Evolutionary conservation across 1,140 invertebrate species (phyloP), one percentile per base, ranked within the genome.

Genomic region (Piezodorus guildinii): DNA sequence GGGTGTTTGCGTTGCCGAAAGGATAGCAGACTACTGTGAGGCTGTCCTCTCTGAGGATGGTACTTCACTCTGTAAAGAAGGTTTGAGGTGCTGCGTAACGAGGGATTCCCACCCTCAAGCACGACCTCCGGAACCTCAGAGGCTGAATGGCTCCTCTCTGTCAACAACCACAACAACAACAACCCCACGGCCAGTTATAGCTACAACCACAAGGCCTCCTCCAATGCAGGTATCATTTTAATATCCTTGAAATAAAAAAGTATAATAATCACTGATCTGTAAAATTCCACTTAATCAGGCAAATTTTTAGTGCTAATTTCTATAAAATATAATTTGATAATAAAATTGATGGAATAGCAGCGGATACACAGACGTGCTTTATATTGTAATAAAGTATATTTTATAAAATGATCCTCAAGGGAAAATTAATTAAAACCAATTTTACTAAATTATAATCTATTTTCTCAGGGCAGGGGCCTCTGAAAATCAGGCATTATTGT

Each of bases 11-110:
- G 89, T 92, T 65, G 84, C 86, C 0, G 82, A 87, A 56, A 78
- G 83, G 6, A 85, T 92, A 60, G 84, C 87, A 0, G 82, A 85
- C 69, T 93, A 92, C 72, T 94, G 90, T 71, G 88, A 92, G 69
- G 88, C 88, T 0, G 87, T 91, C 62, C 72, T 93, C 8, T 84
- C 84, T 49, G 71, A 69, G 30, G 59, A 44, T 12, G 25, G 17
- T 6, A 61, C 25, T 16, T 5, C 54, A 10, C 76, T 91, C 0
- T 91, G 89, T 72, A 83, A 86, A 68, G 71, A 81, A 17, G 84
- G 83, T 12, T 78, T 83, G 59, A 79, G 81, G 62, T 90, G 88
- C 75, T 90, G 88, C 72, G 85, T 90, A 1, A 84, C 86, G 6
- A 80, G 82, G 51, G 87, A 90, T 65, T 75, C 79, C 0, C 89